Evolutionary conservation across 2,888 invertebrate species (phyloP).

Genomic region (Corythucha ciliata): DNA sequence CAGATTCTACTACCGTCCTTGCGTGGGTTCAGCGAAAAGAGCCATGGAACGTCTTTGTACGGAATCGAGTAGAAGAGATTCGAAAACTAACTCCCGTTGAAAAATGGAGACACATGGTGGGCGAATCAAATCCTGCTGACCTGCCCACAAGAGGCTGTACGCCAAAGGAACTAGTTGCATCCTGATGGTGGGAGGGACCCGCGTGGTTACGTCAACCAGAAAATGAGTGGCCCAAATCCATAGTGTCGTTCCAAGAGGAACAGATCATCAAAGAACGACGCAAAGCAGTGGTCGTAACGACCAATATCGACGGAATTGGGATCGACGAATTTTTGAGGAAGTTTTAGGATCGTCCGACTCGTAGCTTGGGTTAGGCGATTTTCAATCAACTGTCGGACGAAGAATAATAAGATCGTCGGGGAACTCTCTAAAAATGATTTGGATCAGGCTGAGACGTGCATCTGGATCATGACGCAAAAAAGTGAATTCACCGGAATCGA

Average conservation of each 20-base stretch:
- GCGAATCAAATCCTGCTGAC: conserved; percentile 33
- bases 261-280: conserved; percentile 10
- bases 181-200: conserved; percentile 39
- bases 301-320: no score
- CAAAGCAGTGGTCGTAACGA: conserved; percentile 8
- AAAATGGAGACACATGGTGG: conserved; percentile 37
- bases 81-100: conserved; percentile 26
- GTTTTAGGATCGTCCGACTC: no score
- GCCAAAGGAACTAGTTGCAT: conserved; percentile 32
- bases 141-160: conserved; percentile 34
- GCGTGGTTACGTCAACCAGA: conserved; percentile 33
- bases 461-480: no score
- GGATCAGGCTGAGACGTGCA: no score
- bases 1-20: conserved; percentile 36
- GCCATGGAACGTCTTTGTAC: conserved; percentile 31
- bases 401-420: no score
- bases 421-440: no score
- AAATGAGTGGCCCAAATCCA: conserved; percentile 32
- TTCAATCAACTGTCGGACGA: no score
- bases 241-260: not conserved
- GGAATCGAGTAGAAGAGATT: conserved; percentile 14
- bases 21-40: conserved; percentile 35
- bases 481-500: no score
- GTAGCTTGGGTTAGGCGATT: no score
- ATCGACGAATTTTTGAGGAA: no score